Percentiles rank a stretch among this genome's conserved stretches.
phyloP scores from a whole-genome alignment of 2,113 vertebrate genomes.

The Carlito syrichta region DNA sequence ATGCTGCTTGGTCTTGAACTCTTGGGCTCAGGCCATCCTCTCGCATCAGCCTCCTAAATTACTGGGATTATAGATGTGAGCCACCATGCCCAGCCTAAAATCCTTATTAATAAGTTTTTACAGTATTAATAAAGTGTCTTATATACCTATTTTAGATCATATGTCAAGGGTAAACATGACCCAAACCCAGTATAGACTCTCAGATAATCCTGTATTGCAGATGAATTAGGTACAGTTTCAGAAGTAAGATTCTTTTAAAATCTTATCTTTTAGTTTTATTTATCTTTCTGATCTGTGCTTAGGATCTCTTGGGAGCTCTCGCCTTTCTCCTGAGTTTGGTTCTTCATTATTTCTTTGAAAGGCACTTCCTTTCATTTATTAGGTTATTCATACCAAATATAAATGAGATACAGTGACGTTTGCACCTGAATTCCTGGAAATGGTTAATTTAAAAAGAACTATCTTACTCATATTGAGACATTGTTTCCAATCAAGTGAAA shows the following conservation, averaged over 20 bases:
- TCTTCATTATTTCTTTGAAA: background rate
- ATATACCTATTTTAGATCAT: background rate
- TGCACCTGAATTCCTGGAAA: background rate
- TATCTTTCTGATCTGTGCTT: background rate
- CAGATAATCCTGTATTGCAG: background rate
- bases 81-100: too few relatives aligned
- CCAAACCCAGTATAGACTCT: background rate
- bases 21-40: too few relatives aligned
- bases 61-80: too few relatives aligned
- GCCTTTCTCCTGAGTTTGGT: background rate
- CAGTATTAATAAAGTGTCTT: background rate
- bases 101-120: background rate
- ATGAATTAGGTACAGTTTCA: background rate
- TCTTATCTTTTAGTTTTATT: background rate
- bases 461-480: background rate
- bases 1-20: too few relatives aligned
- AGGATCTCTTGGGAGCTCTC: background rate
- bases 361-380: background rate
- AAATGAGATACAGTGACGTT: background rate
- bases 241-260: background rate
- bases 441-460: background rate
- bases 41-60: too few relatives aligned
- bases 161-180: background rate
- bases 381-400: background rate
- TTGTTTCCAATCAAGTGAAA: background rate